phyloP scores from a whole-genome alignment of 1,140 invertebrate species.

The Eupeodes corollae region DNA sequence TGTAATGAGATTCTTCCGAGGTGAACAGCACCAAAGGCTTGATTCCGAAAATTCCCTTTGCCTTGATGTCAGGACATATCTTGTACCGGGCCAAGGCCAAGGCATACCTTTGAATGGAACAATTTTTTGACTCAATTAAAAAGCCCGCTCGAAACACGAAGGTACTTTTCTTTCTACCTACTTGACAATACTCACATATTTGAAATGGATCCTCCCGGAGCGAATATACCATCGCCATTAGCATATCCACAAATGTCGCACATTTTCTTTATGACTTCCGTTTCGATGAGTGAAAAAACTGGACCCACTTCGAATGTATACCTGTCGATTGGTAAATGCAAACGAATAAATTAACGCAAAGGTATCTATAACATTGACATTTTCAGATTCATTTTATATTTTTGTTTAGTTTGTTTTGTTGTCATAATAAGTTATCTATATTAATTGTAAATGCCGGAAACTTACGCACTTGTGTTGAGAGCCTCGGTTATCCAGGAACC shows the following conservation, averaged over 20 bases:
- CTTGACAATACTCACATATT: slow-evolving; percentile 50
- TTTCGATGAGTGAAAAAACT: slow-evolving; percentile 59
- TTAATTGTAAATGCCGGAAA: slow-evolving; percentile 1
- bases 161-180: neutral
- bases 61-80: slow-evolving; percentile 62
- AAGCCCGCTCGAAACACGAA: too few relatives aligned
- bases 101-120: slow-evolving; percentile 42
- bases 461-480: slow-evolving; percentile 66
- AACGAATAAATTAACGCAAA: too few relatives aligned
- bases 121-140: neutral
- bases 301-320: slow-evolving; percentile 72
- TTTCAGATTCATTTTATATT: too few relatives aligned
- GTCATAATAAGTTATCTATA: slow-evolving; percentile 1
- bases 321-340: slow-evolving; percentile 32
- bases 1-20: slow-evolving; percentile 82
- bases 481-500: slow-evolving; percentile 63
- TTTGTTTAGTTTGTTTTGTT: neutral
- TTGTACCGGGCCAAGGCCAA: slow-evolving; percentile 67
- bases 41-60: slow-evolving; percentile 47
- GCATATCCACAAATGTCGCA: slow-evolving; percentile 54
- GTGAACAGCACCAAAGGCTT: slow-evolving; percentile 55
- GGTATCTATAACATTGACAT: too few relatives aligned
- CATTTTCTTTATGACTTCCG: slow-evolving; percentile 49
- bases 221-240: slow-evolving; percentile 57
- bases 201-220: slow-evolving; percentile 75